phyloP scores from a whole-genome alignment of 2,797 vertebrate species.

The Pitangus sulphuratus region DNA sequence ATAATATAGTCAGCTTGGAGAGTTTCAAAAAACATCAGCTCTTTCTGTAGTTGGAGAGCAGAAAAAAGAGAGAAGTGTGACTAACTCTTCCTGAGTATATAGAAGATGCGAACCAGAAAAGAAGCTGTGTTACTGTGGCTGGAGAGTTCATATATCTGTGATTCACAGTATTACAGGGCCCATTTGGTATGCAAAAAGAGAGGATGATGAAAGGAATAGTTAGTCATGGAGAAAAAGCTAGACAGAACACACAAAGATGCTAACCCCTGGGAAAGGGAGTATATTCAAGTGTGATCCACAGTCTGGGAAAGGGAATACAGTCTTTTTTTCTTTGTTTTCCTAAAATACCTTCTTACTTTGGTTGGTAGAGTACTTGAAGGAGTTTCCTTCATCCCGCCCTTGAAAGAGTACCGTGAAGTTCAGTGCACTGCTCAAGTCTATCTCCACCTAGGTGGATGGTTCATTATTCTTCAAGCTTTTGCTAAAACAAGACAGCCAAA shows the following conservation, averaged over 20 bases:
- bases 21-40: not conserved
- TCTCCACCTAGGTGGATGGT: not conserved
- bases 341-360: not conserved
- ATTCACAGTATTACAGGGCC: conserved; percentile 46
- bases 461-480: not conserved
- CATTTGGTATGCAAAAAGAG: conserved; percentile 51
- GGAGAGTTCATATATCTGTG: conserved; percentile 49
- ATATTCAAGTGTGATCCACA: not conserved
- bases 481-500: not conserved
- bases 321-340: not conserved
- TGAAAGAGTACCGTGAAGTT: not conserved
- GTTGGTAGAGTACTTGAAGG: not conserved
- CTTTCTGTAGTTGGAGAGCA: not conserved
- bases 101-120: conserved; percentile 13
- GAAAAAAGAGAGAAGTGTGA: not conserved
- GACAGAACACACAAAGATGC: not conserved
- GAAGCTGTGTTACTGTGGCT: conserved; percentile 4
- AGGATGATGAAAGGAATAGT: conserved; percentile 50
- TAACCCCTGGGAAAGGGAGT: not conserved
- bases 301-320: not conserved
- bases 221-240: conserved; percentile 53
- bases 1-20: not conserved
- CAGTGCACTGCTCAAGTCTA: not conserved
- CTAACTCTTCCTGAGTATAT: conserved; percentile 25
- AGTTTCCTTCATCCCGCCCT: not conserved